phyloP scores from a whole-genome alignment of 2,113 vertebrate species.

The Cepphus grylle region DNA sequence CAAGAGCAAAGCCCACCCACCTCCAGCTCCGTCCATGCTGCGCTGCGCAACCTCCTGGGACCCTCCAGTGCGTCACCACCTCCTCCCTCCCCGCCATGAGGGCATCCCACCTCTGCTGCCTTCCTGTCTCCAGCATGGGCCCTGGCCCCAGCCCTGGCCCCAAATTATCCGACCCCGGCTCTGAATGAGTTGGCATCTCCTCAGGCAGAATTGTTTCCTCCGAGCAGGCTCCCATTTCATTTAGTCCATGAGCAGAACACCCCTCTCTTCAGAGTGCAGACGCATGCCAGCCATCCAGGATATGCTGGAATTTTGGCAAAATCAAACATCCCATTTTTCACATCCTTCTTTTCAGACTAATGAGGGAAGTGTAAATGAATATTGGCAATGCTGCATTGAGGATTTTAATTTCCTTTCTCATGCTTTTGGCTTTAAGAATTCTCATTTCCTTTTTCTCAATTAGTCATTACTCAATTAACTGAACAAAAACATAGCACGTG shows the following conservation, averaged over 20 bases:
- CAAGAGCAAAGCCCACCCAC: neutral
- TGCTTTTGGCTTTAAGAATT: neutral
- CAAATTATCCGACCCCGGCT: neutral
- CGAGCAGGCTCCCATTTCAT: neutral
- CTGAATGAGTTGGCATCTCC: neutral
- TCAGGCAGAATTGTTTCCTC: neutral
- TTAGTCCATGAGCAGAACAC: neutral
- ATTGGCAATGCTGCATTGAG: neutral
- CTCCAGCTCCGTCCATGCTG: accelerated
- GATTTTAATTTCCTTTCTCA: neutral
- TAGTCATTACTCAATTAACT: neutral
- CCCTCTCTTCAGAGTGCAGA: neutral
- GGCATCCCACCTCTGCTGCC: neutral
- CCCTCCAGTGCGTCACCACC: neutral
- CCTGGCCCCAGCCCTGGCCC: neutral
- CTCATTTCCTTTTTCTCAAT: neutral
- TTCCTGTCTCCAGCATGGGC: neutral
- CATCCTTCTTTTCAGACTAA: neutral
- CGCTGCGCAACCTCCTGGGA: neutral
- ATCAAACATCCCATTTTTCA: neutral
- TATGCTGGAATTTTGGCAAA: neutral
- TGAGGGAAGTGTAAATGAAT: neutral
- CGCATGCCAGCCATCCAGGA: neutral
- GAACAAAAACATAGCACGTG: neutral
- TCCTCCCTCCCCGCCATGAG: neutral